Base-by-base conservation (phyloP, 2,888 invertebrate species). In the Linhomoeus sp. region DNA sequence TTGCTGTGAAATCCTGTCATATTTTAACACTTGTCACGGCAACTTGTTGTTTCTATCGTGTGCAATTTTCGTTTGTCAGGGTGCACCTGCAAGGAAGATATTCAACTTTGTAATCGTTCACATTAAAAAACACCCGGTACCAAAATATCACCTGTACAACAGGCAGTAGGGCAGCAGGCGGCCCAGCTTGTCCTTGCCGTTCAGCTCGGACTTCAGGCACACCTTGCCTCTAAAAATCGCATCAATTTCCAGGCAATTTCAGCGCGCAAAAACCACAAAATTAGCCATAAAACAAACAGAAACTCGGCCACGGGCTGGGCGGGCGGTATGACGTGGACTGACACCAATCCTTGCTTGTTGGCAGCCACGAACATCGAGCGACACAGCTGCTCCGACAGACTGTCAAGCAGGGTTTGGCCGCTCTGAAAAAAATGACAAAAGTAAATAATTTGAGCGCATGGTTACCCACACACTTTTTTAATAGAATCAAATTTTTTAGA, bases 261-360 rank as follows among this genome's bases (percentile, higher is more conserved):
- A 36, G 14, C 36, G 14, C 15, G 15, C n/a, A 36, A n/a, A 36
- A 14, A 36, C 14, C 36, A n/a, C 36, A n/a, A 36, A 15, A 36
- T 14, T n/a, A n/a, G n/a, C n/a, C n/a, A n/a, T n/a, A n/a, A n/a
- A n/a, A n/a, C n/a, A n/a, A n/a, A 48, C 7, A 47, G 26, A 43
- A 35, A 51, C 41, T 49, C 51, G 25, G 46, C 26, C 3, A 51
- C 43, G 2, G 51, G 51, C 45, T 49, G 49, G 17, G 46, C 45
- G 23, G 46, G 44, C 17, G 49, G 51, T 15, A 51, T 37, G 29
- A 43, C 38, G 20, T 29, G 44, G n/a, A 25, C 43, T 5, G 51
- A 43, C 17, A 51, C 51, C 20, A 51, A 45, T 17, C 51, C 51
- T 23, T 19, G 43, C 25, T 33, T 42, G 14, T 37, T 38, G 23